Conservation (phyloP, 2,888 invertebrate species). For the Lumbricus terrestris region DNA sequence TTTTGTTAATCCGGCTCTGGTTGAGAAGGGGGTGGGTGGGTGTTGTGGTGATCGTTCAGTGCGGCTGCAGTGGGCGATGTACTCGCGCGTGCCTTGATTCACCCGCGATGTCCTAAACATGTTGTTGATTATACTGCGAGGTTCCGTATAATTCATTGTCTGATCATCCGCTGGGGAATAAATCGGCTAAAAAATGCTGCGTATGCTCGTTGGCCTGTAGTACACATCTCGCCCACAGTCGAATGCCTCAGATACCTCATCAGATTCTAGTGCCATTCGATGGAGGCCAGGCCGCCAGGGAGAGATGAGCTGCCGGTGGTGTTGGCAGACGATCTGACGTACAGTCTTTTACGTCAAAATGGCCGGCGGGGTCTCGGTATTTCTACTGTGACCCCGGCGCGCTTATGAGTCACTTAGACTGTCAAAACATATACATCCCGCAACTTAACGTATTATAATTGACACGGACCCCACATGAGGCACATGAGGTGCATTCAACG, state of each 20-base stretch:
- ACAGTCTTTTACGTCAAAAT: neutral
- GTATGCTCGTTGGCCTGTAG: neutral
- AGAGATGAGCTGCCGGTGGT: neutral
- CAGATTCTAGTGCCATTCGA: neutral
- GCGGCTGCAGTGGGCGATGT: too few species aligned
- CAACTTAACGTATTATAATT: neutral
- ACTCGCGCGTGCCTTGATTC: too few species aligned
- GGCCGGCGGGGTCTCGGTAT: neutral
- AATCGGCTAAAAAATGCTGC: neutral
- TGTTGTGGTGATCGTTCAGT: too few species aligned
- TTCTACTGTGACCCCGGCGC: neutral
- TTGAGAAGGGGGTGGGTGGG: too few species aligned
- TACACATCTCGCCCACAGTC: neutral
- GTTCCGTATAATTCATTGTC: conserved; percentile 3
- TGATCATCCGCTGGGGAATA: neutral
- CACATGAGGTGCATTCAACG: neutral
- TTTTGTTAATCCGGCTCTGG: too few species aligned
- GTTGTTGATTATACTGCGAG: neutral
- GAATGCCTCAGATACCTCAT: neutral
- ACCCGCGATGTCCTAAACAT: neutral
- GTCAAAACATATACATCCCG: neutral
- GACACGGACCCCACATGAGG: neutral
- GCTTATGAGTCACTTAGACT: neutral
- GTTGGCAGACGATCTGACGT: neutral
- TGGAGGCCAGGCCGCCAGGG: too few species aligned